Evolutionary conservation across 2,888 invertebrate species (phyloP).

Genomic region (Syrphus vitripennis): DNA sequence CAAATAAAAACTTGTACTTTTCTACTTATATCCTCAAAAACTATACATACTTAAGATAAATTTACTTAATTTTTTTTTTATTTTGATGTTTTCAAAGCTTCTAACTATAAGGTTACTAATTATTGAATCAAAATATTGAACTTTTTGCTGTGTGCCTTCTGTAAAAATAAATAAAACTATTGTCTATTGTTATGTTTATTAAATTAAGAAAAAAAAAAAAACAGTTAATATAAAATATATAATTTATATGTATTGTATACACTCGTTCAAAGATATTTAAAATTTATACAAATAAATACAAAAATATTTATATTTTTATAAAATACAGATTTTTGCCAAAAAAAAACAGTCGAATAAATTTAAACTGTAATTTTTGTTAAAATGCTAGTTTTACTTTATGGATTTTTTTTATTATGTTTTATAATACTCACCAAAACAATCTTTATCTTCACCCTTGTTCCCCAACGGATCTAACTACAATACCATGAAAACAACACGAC

Average conservation of each 20-base stretch:
- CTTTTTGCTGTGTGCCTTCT: conserved; percentile 46
- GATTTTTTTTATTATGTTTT: too few relatives aligned
- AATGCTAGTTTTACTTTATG: too few relatives aligned
- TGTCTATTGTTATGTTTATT: neutral
- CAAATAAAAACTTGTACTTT: neutral
- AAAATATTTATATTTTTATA: conserved; percentile 26
- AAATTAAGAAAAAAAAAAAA: neutral
- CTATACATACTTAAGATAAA: neutral
- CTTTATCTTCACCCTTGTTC: too few relatives aligned
- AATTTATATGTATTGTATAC: neutral
- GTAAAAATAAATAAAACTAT: conserved; percentile 12
- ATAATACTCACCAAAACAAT: too few relatives aligned
- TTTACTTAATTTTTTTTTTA: conserved; percentile 33
- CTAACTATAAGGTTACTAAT: conserved; percentile 1
- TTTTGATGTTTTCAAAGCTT: neutral
- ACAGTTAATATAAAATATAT: neutral
- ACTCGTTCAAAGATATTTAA: neutral
- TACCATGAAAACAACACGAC: too few relatives aligned
- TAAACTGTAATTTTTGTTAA: neutral
- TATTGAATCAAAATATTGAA: neutral
- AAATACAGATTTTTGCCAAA: conserved; percentile 15
- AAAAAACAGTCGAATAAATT: neutral
- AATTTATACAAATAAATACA: neutral
- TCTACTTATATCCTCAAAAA: neutral
- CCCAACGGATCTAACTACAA: too few relatives aligned